A percentile compares a stretch with the other conserved stretches of the same genome.
Conservation (phyloP, 2,113 vertebrate species). For the Myanophis thanlyinensis region DNA sequence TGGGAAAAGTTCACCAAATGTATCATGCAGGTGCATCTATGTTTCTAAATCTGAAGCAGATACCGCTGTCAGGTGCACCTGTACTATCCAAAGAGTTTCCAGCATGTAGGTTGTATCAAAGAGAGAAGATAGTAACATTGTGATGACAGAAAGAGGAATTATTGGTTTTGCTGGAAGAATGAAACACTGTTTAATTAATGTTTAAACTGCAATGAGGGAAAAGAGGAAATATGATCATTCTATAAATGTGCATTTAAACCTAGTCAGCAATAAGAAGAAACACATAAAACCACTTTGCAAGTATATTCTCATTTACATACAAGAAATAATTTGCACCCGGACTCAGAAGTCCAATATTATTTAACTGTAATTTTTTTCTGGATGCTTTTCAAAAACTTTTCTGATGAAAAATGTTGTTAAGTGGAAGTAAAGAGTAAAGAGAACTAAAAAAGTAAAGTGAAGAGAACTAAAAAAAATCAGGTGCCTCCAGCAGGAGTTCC, state of each 20-base stretch:
- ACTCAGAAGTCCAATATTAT: background rate
- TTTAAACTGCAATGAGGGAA: background rate
- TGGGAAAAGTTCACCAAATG: background rate
- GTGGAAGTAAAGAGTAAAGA: slow-evolving; percentile 11
- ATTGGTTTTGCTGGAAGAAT: background rate
- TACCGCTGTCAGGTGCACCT: background rate
- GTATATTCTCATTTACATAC: slow-evolving; percentile 30
- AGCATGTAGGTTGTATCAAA: background rate
- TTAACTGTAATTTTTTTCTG: slow-evolving; percentile 10
- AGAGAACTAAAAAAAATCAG: slow-evolving; percentile 61
- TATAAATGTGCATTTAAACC: background rate
- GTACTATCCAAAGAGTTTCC: background rate
- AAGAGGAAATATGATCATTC: background rate
- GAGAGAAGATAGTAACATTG: background rate
- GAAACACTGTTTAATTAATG: background rate
- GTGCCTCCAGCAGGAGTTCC: slow-evolving; percentile 80
- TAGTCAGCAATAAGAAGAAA: background rate
- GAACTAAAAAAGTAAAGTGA: slow-evolving; percentile 29
- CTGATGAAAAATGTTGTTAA: background rate
- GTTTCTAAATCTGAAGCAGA: background rate
- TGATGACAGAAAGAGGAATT: background rate
- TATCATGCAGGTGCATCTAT: background rate
- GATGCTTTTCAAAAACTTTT: slow-evolving; percentile 29
- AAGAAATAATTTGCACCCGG: slow-evolving; percentile 11
- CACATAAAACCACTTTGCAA: background rate